Conservation (phyloP, 2,113 vertebrate species). For the Coracopsis vasa region DNA sequence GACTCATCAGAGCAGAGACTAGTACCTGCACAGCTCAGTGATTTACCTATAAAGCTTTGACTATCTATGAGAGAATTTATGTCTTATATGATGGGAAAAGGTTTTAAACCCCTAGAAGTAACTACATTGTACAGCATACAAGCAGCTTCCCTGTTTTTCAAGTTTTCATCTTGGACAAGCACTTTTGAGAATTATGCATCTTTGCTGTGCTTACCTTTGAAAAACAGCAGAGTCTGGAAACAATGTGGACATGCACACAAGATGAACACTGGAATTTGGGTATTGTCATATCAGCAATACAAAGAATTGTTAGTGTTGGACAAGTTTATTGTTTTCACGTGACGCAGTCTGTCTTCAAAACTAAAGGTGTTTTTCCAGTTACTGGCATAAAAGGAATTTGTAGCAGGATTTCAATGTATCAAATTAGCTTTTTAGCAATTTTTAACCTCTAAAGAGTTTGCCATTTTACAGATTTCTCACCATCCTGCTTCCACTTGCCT, state of each 20-base stretch:
- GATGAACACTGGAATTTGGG: not conserved
- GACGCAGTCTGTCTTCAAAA: not conserved
- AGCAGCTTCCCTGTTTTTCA: not conserved
- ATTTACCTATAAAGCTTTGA: not conserved
- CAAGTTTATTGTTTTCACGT: not conserved
- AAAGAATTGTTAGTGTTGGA: not conserved
- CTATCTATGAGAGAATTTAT: not conserved
- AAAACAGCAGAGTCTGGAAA: not conserved
- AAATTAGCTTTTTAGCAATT: not conserved
- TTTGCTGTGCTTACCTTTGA: not conserved
- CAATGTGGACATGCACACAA: not conserved
- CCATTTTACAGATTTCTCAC: not conserved
- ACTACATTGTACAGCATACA: rapidly evolving
- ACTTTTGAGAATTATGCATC: not conserved
- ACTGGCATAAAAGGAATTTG: not conserved
- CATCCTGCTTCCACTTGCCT: not conserved
- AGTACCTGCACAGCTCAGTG: not conserved
- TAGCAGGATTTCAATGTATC: not conserved
- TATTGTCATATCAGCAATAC: not conserved
- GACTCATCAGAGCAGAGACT: not conserved
- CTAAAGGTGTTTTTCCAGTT: not conserved
- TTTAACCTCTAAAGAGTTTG: not conserved
- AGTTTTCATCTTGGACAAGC: not conserved
- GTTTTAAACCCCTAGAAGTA: not conserved
- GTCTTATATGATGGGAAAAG: not conserved